Evolutionary conservation across 2,797 vertebrate species (phyloP).

Genomic region (Garrulus glandarius): DNA sequence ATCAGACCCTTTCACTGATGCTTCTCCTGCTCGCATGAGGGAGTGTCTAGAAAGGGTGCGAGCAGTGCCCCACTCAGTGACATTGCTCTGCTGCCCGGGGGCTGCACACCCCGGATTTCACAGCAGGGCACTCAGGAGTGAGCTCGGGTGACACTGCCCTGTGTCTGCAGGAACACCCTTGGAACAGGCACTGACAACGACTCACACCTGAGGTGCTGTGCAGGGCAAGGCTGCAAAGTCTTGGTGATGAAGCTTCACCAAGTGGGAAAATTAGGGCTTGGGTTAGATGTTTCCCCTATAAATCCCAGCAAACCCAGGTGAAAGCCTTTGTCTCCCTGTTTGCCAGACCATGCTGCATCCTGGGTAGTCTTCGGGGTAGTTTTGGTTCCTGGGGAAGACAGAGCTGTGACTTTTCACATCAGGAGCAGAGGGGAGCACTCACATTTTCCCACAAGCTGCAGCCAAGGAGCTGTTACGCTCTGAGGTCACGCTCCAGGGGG

Average conservation of each 20-base stretch:
- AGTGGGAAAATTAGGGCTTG: background rate
- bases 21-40: background rate
- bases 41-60: background rate
- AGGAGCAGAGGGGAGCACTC: background rate
- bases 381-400: background rate
- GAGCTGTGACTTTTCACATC: background rate
- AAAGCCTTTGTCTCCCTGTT: background rate
- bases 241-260: background rate
- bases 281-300: background rate
- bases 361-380: no score
- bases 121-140: background rate
- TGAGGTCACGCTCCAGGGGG: background rate
- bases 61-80: background rate
- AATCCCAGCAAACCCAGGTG: background rate
- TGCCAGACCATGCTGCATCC: background rate
- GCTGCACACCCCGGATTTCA: background rate
- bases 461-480: background rate
- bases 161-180: background rate
- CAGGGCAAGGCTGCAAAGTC: background rate
- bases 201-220: fast-evolving
- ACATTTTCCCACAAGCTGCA: background rate
- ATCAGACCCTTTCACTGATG: background rate
- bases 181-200: background rate
- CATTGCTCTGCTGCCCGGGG: background rate
- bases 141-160: background rate